Conservation (phyloP, 2,113 vertebrate species). For the Illadopsis cleaveri region DNA sequence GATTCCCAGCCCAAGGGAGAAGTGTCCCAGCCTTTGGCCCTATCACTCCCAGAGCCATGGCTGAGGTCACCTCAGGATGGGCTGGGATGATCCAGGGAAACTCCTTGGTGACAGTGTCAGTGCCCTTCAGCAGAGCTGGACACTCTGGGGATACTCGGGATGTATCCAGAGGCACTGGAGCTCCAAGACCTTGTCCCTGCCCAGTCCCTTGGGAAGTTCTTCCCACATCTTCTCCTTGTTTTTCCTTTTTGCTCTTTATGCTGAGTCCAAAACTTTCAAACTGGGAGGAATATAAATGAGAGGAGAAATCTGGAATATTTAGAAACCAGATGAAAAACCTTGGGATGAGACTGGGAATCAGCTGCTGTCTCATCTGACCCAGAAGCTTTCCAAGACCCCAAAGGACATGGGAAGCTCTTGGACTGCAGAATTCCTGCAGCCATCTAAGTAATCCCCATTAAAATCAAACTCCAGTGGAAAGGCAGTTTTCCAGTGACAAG, state of each 20-base stretch:
- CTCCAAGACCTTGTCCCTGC: background rate
- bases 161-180: background rate
- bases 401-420: background rate
- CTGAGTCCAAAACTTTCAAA: background rate
- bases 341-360: background rate
- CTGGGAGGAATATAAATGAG: background rate
- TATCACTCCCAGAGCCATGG: background rate
- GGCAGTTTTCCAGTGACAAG: background rate
- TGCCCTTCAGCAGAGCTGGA: background rate
- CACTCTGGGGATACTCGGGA: rapidly evolving
- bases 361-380: background rate
- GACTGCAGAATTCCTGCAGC: background rate
- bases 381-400: background rate
- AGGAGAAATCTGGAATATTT: background rate
- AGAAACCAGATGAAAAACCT: background rate
- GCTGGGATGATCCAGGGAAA: background rate
- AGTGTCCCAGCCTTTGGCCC: background rate
- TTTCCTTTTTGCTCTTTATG: background rate
- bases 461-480: background rate
- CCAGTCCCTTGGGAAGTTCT: background rate
- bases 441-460: background rate
- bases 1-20: background rate
- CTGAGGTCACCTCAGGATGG: background rate
- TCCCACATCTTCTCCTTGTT: background rate
- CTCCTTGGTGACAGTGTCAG: rapidly evolving